Evolutionary conservation across 2,888 invertebrate species (phyloP).

Genomic region (Coenonympha arcania): DNA sequence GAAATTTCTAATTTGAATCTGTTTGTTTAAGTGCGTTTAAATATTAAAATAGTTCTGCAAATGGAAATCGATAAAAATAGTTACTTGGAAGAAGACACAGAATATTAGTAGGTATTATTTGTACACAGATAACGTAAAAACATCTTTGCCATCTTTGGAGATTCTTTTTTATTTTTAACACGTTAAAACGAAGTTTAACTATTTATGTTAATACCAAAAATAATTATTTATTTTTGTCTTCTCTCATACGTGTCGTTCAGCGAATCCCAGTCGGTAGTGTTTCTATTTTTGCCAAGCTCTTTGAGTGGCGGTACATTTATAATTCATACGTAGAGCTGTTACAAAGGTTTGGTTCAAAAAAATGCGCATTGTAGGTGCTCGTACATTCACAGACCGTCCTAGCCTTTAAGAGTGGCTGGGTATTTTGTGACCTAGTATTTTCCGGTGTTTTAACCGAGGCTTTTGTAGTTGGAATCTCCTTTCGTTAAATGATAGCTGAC

Average conservation of each 20-base stretch:
- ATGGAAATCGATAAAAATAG: too few species aligned
- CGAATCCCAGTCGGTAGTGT: neutral
- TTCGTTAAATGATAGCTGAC: neutral
- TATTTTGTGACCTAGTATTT: constrained; percentile 4
- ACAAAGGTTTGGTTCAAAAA: neutral
- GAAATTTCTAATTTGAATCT: too few species aligned
- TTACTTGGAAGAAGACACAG: too few species aligned
- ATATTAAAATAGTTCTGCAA: too few species aligned
- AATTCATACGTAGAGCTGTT: constrained; percentile 3
- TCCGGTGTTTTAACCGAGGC: neutral
- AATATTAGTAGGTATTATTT: too few species aligned
- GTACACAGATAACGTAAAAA: too few species aligned
- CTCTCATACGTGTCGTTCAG: neutral
- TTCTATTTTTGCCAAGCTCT: constrained; percentile 5
- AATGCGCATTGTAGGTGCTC: constrained; percentile 1
- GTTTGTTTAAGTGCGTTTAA: too few species aligned
- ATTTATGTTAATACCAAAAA: too few species aligned
- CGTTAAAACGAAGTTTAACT: too few species aligned
- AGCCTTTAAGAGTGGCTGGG: constrained; percentile 1
- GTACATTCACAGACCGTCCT: neutral
- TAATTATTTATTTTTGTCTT: too few species aligned
- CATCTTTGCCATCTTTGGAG: too few species aligned
- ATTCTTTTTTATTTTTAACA: too few species aligned
- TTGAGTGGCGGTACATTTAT: constrained; percentile 7
- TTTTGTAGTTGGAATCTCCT: neutral